Conservation (phyloP, 2,888 invertebrate species). For the Cataglyphis rosenhaueri region DNA sequence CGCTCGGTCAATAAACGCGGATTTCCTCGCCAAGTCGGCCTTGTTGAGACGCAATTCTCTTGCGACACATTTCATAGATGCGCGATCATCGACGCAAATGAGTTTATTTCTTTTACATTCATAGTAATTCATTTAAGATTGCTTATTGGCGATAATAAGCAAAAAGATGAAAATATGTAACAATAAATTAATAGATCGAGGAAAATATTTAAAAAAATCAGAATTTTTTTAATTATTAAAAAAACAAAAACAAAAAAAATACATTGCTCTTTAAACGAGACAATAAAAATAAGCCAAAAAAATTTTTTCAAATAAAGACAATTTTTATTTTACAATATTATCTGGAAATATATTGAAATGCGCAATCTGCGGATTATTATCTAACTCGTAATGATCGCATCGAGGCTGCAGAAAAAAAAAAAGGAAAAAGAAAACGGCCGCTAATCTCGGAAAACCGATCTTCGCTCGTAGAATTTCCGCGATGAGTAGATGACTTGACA, state of each 20-base stretch:
- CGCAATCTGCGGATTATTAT: background rate
- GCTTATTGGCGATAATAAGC: background rate
- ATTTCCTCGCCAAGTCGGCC: conserved; percentile 29
- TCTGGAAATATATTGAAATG: conserved; percentile 8
- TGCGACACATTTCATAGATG: background rate
- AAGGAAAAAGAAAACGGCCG: background rate
- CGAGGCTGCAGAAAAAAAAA: background rate
- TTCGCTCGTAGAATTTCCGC: conserved; percentile 7
- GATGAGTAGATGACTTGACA: conserved; percentile 20
- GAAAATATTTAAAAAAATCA: background rate
- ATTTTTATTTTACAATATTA: background rate
- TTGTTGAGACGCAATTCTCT: conserved; percentile 7
- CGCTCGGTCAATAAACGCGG: conserved; percentile 11
- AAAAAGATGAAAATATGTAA: background rate
- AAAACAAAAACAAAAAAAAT: no score
- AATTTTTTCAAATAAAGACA: background rate
- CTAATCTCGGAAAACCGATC: conserved; percentile 36
- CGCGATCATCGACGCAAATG: background rate
- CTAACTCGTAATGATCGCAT: background rate
- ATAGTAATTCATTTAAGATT: background rate
- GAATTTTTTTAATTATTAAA: background rate
- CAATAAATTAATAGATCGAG: background rate
- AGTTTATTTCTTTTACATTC: background rate
- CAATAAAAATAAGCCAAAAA: background rate
- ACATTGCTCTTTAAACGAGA: background rate